A percentile compares a stretch with the other conserved stretches of the same genome.
These are phyloP conservation scores for Melieria omissa DNA, from an alignment of 2,888 invertebrate species.

Conservation along the genomic window DNA sequence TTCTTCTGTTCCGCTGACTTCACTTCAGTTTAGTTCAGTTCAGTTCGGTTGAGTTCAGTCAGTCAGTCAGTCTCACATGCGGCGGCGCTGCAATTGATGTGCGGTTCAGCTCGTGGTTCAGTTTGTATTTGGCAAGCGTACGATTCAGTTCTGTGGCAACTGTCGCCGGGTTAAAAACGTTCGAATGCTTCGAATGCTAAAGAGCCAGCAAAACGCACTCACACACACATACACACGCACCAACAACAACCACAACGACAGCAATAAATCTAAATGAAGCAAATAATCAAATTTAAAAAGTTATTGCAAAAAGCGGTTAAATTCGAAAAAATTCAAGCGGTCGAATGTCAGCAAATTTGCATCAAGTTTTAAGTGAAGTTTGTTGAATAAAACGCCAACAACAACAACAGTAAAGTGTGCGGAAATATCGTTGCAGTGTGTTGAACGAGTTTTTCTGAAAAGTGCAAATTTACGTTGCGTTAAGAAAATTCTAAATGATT, in stretches of 20 bases:
- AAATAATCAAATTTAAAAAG: conserved; percentile 16
- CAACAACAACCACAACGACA: background rate
- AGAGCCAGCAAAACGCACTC: conserved; percentile 16
- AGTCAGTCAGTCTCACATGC: too few relatives aligned
- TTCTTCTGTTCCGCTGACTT: background rate
- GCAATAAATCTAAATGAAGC: conserved; percentile 11
- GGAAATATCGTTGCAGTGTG: too few relatives aligned
- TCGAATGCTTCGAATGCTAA: conserved; percentile 39
- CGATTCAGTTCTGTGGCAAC: conserved; percentile 61
- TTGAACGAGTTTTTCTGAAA: too few relatives aligned
- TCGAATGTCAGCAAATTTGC: too few relatives aligned
- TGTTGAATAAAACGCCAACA: too few relatives aligned
- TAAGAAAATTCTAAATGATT: too few relatives aligned
- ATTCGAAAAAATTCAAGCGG: too few relatives aligned
- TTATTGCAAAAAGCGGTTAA: background rate
- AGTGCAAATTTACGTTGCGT: too few relatives aligned
- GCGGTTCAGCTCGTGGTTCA: conserved; percentile 25
- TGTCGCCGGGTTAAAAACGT: conserved; percentile 62
- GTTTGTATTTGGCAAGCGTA: conserved; percentile 40
- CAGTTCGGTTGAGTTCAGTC: conserved; percentile 12
- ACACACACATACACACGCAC: conserved; percentile 6
- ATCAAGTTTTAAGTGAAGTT: too few relatives aligned
- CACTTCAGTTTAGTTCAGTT: conserved; percentile 14
- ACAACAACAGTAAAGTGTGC: too few relatives aligned
- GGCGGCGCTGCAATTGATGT: background rate